Percentiles rank a stretch among this genome's conserved stretches.
phyloP scores from a whole-genome alignment of 2,113 vertebrate genomes.

The Crypturellus undulatus region DNA sequence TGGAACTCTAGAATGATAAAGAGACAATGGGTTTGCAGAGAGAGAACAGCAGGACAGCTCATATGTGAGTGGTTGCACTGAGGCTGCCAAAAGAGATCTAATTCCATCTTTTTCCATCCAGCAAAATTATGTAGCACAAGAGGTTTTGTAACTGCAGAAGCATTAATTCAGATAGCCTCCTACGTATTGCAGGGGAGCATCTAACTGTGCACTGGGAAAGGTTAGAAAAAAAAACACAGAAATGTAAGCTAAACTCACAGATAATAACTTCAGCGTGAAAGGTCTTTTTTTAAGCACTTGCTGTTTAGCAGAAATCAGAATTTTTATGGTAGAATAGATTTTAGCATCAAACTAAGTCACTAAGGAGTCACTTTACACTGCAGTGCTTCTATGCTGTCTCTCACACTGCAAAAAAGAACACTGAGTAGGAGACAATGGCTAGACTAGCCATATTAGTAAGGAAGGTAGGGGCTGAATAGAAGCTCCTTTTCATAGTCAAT shows the following conservation, averaged over 20 bases:
- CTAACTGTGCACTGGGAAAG: background rate
- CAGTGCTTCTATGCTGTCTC: background rate
- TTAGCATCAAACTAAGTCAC: background rate
- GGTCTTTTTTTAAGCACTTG: background rate
- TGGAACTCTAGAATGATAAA: slow-evolving; percentile 38
- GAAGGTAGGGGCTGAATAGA: background rate
- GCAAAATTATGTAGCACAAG: slow-evolving; percentile 44
- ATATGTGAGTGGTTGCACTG: slow-evolving; percentile 17
- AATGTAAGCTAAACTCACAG: background rate
- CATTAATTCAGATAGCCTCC: slow-evolving; percentile 55
- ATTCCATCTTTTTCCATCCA: slow-evolving; percentile 51
- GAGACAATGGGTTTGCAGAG: slow-evolving; percentile 43
- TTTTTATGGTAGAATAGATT: background rate
- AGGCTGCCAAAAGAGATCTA: slow-evolving; percentile 48
- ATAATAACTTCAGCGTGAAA: background rate
- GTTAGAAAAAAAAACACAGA: background rate
- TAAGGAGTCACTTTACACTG: background rate
- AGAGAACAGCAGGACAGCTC: slow-evolving; percentile 50
- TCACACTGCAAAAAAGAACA: background rate
- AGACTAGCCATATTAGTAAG: background rate
- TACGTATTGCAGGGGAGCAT: slow-evolving; percentile 18
- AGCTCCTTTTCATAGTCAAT: accelerated
- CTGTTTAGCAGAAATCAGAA: background rate
- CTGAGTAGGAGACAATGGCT: background rate
- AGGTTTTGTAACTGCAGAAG: slow-evolving; percentile 40